These are phyloP conservation scores for Struthio camelus DNA, from an alignment of 2,113 vertebrate species.

Conservation along the genomic window DNA sequence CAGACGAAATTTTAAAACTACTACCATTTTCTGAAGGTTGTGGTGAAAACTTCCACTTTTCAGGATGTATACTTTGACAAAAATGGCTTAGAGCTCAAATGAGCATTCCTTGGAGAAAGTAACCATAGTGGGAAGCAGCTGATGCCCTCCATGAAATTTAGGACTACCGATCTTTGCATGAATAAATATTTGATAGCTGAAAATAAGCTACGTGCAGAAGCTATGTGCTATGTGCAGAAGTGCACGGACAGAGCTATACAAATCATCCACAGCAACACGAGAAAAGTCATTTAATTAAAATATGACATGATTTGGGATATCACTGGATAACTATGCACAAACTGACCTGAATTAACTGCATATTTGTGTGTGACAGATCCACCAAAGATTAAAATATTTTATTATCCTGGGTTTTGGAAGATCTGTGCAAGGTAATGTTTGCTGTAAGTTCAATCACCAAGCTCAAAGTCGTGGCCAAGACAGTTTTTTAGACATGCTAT, in stretches of 20 bases:
- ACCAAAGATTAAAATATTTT: background rate
- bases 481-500: background rate
- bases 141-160: background rate
- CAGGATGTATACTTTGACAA: background rate
- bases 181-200: no score
- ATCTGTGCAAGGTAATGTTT: background rate
- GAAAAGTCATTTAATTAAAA: background rate
- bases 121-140: background rate
- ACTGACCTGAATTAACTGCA: background rate
- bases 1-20: background rate
- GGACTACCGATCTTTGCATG: rapidly evolving
- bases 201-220: no score
- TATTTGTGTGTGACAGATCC: background rate
- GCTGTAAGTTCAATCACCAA: background rate
- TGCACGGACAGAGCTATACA: background rate
- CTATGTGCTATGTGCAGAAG: background rate
- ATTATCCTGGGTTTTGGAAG: background rate
- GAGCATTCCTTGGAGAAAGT: background rate
- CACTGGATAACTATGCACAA: background rate
- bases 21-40: background rate
- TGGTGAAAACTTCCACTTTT: background rate
- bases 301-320: background rate
- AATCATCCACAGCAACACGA: background rate
- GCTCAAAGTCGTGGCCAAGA: background rate
- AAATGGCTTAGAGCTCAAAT: rapidly evolving